These are phyloP conservation scores for Metellina segmentata DNA, from an alignment of 2,888 invertebrate genomes.

Conservation along the genomic window DNA sequence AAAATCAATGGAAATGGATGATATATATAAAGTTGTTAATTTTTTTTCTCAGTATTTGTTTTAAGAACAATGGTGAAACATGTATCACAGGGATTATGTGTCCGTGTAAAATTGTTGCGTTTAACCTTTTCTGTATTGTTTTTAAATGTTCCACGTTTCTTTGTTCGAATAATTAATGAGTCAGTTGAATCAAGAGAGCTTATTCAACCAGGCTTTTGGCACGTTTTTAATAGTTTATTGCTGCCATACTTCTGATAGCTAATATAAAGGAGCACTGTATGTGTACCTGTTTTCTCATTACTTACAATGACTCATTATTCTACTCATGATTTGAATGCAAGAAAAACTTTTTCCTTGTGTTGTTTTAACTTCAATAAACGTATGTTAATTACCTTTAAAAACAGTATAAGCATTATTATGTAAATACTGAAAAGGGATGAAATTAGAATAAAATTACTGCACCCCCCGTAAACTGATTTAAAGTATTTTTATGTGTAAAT, in stretches of 20 bases:
- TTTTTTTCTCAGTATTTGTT: not conserved
- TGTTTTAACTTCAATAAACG: no score
- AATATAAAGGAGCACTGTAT: not conserved
- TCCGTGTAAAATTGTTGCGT: not conserved
- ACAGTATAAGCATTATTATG: no score
- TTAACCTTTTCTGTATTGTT: not conserved
- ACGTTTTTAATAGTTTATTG: not conserved
- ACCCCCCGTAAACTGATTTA: no score
- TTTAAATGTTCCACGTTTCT: not conserved
- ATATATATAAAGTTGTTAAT: not conserved
- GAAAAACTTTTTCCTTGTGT: no score
- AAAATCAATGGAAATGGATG: not conserved
- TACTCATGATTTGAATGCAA: no score
- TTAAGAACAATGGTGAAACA: not conserved
- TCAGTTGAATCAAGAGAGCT: not conserved
- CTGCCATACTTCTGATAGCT: not conserved
- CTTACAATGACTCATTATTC: not conserved
- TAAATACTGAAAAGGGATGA: no score
- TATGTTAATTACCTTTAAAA: no score
- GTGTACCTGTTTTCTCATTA: not conserved
- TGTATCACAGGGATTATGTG: not conserved
- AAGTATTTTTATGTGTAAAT: no score
- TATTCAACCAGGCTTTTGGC: not conserved
- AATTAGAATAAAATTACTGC: no score
- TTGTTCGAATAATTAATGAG: not conserved